Evolutionary conservation across 1,140 invertebrate genomes (phyloP), one percentile per base, ranked within the genome.

Genomic region (Polypedilum vanderplanki): DNA sequence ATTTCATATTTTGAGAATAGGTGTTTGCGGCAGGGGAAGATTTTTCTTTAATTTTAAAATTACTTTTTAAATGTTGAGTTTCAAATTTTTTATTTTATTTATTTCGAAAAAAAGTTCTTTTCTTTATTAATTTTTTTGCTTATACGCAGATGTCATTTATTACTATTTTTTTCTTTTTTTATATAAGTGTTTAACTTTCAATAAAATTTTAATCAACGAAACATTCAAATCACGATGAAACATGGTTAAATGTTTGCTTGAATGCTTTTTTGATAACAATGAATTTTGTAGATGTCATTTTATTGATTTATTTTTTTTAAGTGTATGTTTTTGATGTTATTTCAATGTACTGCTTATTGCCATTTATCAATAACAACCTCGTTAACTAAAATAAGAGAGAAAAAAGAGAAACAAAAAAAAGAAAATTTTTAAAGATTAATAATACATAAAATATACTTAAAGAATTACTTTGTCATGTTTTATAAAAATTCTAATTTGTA

Each of bases 331-430:
- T 1, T 70, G 17, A 20, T 70, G 17, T 70, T 70, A 18, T 22
- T 70, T 70, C 20, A 22, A 22, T 70, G 65, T 70, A 70, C 20
- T 33, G 24, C 24, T 70, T 70, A 70, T 18, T 70, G 9, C 65
- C 65, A 70, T 70, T 70, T 70, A 70, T 70, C 65, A 70, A 22
- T 20, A 20, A 70, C 65, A 18, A 70, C 65, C 18, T 70, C 65
- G 18, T 9, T 70, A 18, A 22, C 65, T 70, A 70, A 20, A 70
- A 70, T 20, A 1, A 18, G 24, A 33, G 24, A 33, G 5, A 33
- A 33, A 33, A 33, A 33, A 20, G 7, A 70, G 17, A 70, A 70
- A 70, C 24, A 5, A 33, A 70, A 20, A 15, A 57, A n/a, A 57
- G 41, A 46, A 46, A 57, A 57, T n/a, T n/a, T n/a, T n/a, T 12